Evolutionary conservation across 1,140 invertebrate genomes (phyloP), one percentile per base, ranked within the genome.

Genomic region (Orussus abietinus): DNA sequence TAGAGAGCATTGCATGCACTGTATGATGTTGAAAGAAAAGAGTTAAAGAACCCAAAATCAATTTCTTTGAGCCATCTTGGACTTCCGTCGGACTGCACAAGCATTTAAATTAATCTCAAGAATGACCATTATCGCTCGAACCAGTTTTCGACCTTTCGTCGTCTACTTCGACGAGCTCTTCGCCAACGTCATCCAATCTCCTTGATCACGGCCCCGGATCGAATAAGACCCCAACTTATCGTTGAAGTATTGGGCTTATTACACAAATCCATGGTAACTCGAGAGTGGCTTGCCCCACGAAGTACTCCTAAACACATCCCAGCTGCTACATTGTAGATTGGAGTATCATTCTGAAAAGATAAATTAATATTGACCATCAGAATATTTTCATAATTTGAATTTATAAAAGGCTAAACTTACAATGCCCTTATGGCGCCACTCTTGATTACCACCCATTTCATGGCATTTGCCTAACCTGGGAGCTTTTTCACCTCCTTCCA

Each of bases 391-490:
- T 13, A 34, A 17, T 12, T 38, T 18, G 2, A 21, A 41, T 38
- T 14, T 31, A 46, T 29, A 7, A 7, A 14, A 22, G 32, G 38
- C 43, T 42, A 43, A 46, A 75, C 69, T 73, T 68, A 86, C 86
- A 38, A 76, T 66, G 38, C 76, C 77, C 50, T 82, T 84, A 53
- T 88, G 81, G 38, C 81, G 83, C 93, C 92, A 97, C 49, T 90
- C 87, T 69, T 96, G 93, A 49, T 84, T 79, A 1, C 87, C 89
- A 11, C 88, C 84, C 76, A 90, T 86, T 65, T 94, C 91, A 63
- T 95, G 91, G 60, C 94, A 97, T 71, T 96, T 96, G 39, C 83
- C 82, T 5, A 96, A 69, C 31, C 80, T 72, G 0, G 90, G 87
- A 29, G 62, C 55, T 20, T 77, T 69, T 21, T 79, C 74, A 2